A percentile compares a stretch with the other conserved stretches of the same genome.
These are phyloP conservation scores for Clepsis dumicolana DNA, from an alignment of 2,888 invertebrate species.

Conservation along the genomic window DNA sequence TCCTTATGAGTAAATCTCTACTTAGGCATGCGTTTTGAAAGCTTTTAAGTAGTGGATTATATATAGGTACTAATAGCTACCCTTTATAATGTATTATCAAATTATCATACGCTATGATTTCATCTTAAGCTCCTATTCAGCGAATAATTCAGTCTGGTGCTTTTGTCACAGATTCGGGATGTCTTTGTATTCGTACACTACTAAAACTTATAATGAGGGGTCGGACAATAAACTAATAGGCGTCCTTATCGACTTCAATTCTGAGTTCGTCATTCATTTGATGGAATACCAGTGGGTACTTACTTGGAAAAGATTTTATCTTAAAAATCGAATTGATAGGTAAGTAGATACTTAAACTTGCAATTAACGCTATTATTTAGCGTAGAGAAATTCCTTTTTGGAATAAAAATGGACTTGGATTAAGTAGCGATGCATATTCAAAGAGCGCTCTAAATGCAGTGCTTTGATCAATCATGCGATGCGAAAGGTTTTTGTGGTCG, in stretches of 20 bases:
- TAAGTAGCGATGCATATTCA: conserved; percentile 68
- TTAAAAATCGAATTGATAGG: too few species aligned
- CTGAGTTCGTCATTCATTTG: conserved; percentile 13
- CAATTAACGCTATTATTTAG: too few species aligned
- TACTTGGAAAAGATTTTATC: not conserved
- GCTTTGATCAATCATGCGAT: conserved; percentile 83
- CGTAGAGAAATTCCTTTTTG: too few species aligned
- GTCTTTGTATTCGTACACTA: conserved; percentile 72
- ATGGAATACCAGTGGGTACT: not conserved
- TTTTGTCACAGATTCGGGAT: conserved; percentile 59
- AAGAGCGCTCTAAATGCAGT: conserved; percentile 66
- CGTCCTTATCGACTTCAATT: conserved; percentile 47
- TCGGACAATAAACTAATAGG: conserved; percentile 51
- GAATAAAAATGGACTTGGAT: conserved; percentile 47
- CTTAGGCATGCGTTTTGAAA: not conserved
- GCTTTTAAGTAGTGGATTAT: not conserved
- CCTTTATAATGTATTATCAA: not conserved
- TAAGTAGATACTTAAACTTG: too few species aligned
- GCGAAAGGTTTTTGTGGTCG: conserved; percentile 78
- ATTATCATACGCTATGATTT: not conserved
- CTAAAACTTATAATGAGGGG: conserved; percentile 82
- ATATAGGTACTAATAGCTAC: not conserved
- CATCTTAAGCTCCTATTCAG: not conserved
- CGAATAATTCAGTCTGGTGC: conserved; percentile 21
- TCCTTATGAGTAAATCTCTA: not conserved